Conservation (phyloP, 2,113 vertebrate species). For the Cynoglossus semilaevis region DNA sequence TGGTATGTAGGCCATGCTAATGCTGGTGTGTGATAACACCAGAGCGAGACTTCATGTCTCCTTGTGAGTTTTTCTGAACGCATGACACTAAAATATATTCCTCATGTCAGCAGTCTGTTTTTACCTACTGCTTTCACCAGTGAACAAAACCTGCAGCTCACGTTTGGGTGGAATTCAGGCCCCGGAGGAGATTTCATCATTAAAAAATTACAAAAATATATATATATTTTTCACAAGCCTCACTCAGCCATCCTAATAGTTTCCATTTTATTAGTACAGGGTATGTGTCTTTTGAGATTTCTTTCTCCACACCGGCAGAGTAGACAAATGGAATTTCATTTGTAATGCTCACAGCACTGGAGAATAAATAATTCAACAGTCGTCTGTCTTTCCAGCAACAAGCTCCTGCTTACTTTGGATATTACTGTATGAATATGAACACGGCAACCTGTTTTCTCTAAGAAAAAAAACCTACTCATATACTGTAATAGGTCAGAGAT, state of each 20-base stretch:
- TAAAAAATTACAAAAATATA: background rate
- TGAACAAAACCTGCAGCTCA: conserved; percentile 3
- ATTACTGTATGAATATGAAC: conserved; percentile 7
- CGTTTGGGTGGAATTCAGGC: conserved; percentile 14
- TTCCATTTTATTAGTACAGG: background rate
- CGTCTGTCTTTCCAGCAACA: conserved; percentile 32
- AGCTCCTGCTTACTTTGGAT: conserved; percentile 32
- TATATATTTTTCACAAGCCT: background rate
- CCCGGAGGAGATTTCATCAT: background rate
- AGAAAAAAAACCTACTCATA: background rate
- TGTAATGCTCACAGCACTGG: conserved; percentile 15
- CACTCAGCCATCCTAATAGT: background rate
- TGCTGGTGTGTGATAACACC: conserved; percentile 44
- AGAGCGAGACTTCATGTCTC: conserved; percentile 44
- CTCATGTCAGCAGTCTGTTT: background rate
- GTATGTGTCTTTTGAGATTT: conserved; percentile 6
- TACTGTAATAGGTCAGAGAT: no score
- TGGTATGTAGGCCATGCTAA: conserved; percentile 46
- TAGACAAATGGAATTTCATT: conserved; percentile 25
- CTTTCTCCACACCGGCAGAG: background rate
- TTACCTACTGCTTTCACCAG: conserved; percentile 15
- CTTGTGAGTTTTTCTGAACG: conserved; percentile 21
- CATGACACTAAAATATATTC: conserved; percentile 31
- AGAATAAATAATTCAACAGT: conserved; percentile 51
- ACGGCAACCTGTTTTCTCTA: background rate